Base-by-base conservation (phyloP, 2,113 vertebrate genomes). In the Mohoua ochrocephala region DNA sequence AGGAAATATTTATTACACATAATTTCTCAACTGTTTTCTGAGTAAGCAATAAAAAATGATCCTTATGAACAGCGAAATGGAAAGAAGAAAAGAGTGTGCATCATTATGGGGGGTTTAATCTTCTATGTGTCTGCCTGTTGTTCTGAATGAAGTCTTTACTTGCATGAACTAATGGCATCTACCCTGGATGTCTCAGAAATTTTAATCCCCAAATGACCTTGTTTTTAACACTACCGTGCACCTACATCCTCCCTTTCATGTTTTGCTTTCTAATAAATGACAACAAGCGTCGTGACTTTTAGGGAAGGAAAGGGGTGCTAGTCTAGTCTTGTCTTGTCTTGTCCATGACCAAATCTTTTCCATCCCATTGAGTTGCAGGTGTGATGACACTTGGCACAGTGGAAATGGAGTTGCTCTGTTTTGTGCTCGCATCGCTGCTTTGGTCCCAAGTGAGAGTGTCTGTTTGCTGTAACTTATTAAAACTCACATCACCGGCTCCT, bases 11-110 rank as follows among this genome's bases (percentile, higher is more conserved):
- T 91, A 96, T 97, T 94, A 74, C 78, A 89, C 77, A 52, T 95
- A 94, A 93, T 97, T 97, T 94, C 83, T 97, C 97, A 94, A 93
- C 79, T 96, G 93, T 94, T 97, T 97, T 89, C 64, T 76, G 92
- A 97, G 84, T 87, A 97, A 89, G 95, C 82, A 93, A 73, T 88
- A 73, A 75, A 87, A 96, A 90, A 93, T 70, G 71, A 88, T 93
- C 78, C 73, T 95, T 92, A 91, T n/a, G 76, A 93, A 45, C 63
- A 92, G 77, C 42, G 68, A 78, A 90, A 91, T 57, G 60, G 53
- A 85, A 81, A 60, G 78, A 74, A 64, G 56, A 76, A 73, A 81
- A 96, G 92, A 76, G n/a, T 75, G 74, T 87, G 85, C 27, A 56
- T 87, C 68, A 23, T 91, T 94, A 88, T 31, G n/a, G 50, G 23